Base-by-base conservation (phyloP, 2,113 vertebrate genomes). In the Nothocercus nigrocapillus region DNA sequence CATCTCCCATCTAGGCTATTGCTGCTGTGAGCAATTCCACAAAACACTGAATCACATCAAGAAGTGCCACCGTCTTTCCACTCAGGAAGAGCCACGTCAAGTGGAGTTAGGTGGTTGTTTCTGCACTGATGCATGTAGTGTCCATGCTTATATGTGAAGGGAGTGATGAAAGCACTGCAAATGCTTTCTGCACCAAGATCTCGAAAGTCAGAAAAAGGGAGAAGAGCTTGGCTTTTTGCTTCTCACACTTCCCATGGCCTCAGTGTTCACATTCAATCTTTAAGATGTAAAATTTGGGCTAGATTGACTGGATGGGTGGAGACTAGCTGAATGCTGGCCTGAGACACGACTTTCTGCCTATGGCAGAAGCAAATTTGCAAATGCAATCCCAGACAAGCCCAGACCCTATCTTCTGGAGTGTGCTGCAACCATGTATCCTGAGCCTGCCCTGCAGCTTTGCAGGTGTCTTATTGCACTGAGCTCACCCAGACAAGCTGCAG, bases 401-500 rank as follows among this genome's bases (percentile, higher is more conserved):
- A 76, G 78, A 44, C 27, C 22, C 42, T 69, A 20, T 47, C 21
- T 44, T 79, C 19, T 61, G 58, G 53, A 73, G 59, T 24, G n/a
- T 56, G 21, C 17, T 74, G 69, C 61, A 70, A 72, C 11, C 51
- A 61, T 25, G 47, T 54, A 7, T 32, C 36, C 68, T 11, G 14
- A 86, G 64, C 61, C 79, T 5, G 5, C 24, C 45, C 42, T 42
- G 64, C 0, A 0, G 20, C 74, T 90, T 38, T 54, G 45, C 7
- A 16, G 28, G 87, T 68, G 53, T 64, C 81, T 90, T 36, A 42
- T 58, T 73, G 22, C 36, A 25, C 64, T 67, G 90, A 82, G 51
- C 56, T 90, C 61, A 59, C 75, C 64, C 63, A 90, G 75, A 25
- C 75, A 27, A 76, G n/a, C 64, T 86, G 69, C 36, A 72, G 77